Conservation (phyloP, 2,113 vertebrate genomes). For the Cyphomyrus plagiostoma region DNA sequence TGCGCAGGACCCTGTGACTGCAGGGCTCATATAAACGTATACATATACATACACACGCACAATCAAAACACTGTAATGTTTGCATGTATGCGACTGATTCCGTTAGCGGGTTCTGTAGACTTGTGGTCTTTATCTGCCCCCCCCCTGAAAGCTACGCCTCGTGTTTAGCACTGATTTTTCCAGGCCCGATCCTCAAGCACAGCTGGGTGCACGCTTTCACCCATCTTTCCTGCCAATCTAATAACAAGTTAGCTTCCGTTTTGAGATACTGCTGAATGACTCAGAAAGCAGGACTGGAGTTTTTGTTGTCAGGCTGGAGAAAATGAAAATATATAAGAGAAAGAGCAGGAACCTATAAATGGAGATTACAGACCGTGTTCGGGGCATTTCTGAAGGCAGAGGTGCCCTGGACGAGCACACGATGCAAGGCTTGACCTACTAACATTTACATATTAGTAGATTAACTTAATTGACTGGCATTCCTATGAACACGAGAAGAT, state of each 20-base stretch:
- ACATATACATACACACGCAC: not conserved
- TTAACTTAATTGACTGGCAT: constrained; percentile 25
- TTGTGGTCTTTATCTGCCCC: not conserved
- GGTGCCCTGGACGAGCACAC: not conserved
- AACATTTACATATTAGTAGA: constrained; percentile 24
- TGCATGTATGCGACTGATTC: not conserved
- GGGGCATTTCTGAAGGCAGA: not conserved
- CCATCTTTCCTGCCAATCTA: not conserved
- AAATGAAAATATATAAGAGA: not conserved
- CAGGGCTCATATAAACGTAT: not conserved
- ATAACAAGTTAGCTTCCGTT: not conserved
- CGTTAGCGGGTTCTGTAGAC: not conserved
- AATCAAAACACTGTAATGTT: not conserved
- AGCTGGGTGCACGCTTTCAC: not conserved
- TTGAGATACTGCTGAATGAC: not conserved
- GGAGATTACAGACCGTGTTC: not conserved
- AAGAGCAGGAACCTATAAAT: not conserved
- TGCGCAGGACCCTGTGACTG: not conserved
- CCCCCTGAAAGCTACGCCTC: not conserved
- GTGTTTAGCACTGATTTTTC: not conserved
- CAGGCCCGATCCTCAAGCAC: not conserved
- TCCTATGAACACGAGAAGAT: constrained; percentile 8
- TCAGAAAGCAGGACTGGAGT: too few species aligned
- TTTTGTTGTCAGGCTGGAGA: not conserved
- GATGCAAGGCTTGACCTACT: constrained; percentile 7